A percentile compares a stretch with the other conserved stretches of the same genome.
phyloP scores from a whole-genome alignment of 1,140 invertebrate species.

The Harlomillsia oculata region DNA sequence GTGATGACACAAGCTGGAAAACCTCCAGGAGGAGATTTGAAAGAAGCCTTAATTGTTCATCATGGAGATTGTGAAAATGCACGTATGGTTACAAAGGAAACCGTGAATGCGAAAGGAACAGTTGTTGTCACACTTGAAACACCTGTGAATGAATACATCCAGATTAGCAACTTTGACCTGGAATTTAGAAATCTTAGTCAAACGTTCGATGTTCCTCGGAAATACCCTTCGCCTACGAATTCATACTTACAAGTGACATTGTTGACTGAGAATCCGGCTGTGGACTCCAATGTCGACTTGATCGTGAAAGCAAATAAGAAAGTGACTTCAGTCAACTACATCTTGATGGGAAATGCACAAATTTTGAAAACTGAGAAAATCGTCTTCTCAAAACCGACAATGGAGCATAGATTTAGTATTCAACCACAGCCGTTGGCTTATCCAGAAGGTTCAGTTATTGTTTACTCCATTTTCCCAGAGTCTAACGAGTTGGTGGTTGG shows the following conservation, averaged over 20 bases:
- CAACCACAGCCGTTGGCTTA: not conserved
- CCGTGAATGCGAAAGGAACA: constrained; percentile 57
- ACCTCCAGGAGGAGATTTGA: constrained; percentile 50
- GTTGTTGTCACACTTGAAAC: constrained; percentile 60
- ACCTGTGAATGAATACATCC: constrained; percentile 46
- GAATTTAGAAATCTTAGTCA: constrained; percentile 10
- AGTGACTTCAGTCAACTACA: constrained; percentile 64
- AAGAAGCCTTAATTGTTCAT: constrained; percentile 51
- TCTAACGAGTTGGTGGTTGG: not conserved
- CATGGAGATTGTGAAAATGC: constrained; percentile 56
- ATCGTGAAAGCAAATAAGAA: constrained; percentile 68
- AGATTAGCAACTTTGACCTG: constrained; percentile 51
- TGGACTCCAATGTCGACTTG: constrained; percentile 59
- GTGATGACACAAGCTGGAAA: constrained; percentile 21
- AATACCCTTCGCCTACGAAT: constrained; percentile 59
- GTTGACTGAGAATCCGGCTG: constrained; percentile 53
- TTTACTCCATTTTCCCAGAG: not conserved
- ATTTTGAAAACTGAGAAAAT: constrained; percentile 4
- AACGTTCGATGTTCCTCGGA: constrained; percentile 38
- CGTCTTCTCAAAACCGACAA: not conserved
- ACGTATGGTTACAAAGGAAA: constrained; percentile 48
- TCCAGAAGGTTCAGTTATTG: not conserved
- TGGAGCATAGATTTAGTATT: not conserved
- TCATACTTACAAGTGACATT: constrained; percentile 64
- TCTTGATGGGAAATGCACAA: constrained; percentile 67